phyloP scores from a whole-genome alignment of 2,888 invertebrate species.

The Anarsia innoxiella region DNA sequence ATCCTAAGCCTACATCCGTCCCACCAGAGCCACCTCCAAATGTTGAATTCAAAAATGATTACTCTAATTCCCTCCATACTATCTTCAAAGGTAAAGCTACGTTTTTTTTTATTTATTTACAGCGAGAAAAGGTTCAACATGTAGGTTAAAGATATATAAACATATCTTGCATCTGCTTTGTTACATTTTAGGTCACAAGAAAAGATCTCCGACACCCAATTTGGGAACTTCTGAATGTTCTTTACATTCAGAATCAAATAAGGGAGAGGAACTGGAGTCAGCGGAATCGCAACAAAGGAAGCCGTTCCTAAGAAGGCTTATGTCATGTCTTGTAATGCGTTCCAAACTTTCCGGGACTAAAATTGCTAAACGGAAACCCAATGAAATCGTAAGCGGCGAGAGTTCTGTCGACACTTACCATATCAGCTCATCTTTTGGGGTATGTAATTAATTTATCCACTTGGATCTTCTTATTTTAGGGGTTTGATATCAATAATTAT shows the following conservation, averaged over 20 bases:
- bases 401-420: constrained; percentile 56
- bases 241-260: constrained; percentile 28
- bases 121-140: too few relatives aligned
- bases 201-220: constrained; percentile 48
- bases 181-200: constrained; percentile 39
- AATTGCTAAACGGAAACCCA: constrained; percentile 10
- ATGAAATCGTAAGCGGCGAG: constrained; percentile 20
- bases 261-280: constrained; percentile 19
- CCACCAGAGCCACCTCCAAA: too few relatives aligned
- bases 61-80: constrained; percentile 38
- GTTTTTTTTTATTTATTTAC: neutral
- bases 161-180: too few relatives aligned
- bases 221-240: constrained; percentile 51
- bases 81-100: constrained; percentile 46
- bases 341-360: constrained; percentile 33
- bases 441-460: too few relatives aligned
- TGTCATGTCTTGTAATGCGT: constrained; percentile 54
- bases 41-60: neutral
- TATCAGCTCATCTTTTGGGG: constrained; percentile 52
- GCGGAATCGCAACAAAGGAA: constrained; percentile 35
- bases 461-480: too few relatives aligned
- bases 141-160: too few relatives aligned
- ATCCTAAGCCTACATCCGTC: too few relatives aligned
- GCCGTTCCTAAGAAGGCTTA: constrained; percentile 48
- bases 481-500: too few relatives aligned